Percentiles rank a stretch among this genome's conserved stretches.
Conservation (phyloP, 2,113 vertebrate species). For the Dicentrarchus labrax region DNA sequence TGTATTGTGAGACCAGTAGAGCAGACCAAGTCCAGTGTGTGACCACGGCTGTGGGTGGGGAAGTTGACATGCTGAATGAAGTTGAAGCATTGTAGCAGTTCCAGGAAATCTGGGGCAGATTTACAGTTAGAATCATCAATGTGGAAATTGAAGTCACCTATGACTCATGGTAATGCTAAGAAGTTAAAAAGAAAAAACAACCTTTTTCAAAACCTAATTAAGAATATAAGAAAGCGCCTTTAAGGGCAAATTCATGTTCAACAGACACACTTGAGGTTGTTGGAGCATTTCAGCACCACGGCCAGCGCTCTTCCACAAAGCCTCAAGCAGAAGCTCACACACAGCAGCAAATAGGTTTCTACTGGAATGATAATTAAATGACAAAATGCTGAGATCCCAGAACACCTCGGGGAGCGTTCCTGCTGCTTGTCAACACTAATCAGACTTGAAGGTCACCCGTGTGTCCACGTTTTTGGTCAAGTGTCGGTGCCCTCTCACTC, state of each 20-base stretch:
- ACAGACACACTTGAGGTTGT: neutral
- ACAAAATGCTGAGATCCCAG: slow-evolving; percentile 9
- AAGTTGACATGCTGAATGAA: no score
- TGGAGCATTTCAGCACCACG: slow-evolving; percentile 27
- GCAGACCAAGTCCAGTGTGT: no score
- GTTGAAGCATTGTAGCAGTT: no score
- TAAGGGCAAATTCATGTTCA: neutral
- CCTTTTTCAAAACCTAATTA: no score
- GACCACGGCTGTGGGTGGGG: no score
- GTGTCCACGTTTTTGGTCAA: slow-evolving; percentile 48
- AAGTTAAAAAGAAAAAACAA: no score
- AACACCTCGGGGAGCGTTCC: slow-evolving; percentile 17
- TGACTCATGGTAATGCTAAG: no score
- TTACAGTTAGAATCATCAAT: no score
- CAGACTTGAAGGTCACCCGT: slow-evolving; percentile 33
- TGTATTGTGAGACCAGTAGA: no score
- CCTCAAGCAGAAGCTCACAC: neutral
- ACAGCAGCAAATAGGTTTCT: neutral
- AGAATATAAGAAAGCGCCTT: neutral
- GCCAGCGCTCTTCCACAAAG: neutral
- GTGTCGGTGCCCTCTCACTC: slow-evolving; percentile 1
- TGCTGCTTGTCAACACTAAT: slow-evolving; percentile 40
- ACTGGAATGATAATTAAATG: slow-evolving; percentile 12
- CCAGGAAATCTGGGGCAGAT: no score
- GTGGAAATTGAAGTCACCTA: no score